Percentiles rank a stretch among this genome's conserved stretches.
phyloP scores from a whole-genome alignment of 2,797 vertebrate genomes.

The Ciconia nigra region DNA sequence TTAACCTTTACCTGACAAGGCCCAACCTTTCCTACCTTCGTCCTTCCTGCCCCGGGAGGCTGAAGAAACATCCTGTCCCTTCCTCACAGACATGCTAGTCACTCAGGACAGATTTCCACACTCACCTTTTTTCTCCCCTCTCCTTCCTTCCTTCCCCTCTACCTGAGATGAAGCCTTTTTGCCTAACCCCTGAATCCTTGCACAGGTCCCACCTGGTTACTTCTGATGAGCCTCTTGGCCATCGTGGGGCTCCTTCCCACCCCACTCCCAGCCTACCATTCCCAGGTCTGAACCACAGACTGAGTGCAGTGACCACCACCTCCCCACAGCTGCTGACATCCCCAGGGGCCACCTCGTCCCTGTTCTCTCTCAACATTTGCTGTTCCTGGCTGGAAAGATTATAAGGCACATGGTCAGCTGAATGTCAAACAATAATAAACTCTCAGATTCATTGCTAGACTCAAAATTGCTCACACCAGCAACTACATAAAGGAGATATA shows the following conservation, averaged over 20 bases:
- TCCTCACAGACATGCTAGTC: neutral
- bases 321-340: neutral
- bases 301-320: neutral
- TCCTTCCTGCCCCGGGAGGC: neutral
- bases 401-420: neutral
- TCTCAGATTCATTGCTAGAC: neutral
- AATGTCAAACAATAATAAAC: neutral
- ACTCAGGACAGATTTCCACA: neutral
- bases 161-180: neutral
- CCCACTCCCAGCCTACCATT: neutral
- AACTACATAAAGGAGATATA: neutral
- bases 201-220: neutral
- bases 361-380: neutral
- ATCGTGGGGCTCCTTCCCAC: neutral
- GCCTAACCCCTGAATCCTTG: neutral
- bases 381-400: neutral
- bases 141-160: neutral
- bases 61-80: neutral
- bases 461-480: neutral
- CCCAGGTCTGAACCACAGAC: neutral
- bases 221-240: neutral
- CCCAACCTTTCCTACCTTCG: neutral
- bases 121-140: neutral
- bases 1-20: neutral
- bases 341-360: neutral